These are phyloP conservation scores for Ascaphus truei DNA, from an alignment of 2,113 vertebrate species.

Conservation along the genomic window DNA sequence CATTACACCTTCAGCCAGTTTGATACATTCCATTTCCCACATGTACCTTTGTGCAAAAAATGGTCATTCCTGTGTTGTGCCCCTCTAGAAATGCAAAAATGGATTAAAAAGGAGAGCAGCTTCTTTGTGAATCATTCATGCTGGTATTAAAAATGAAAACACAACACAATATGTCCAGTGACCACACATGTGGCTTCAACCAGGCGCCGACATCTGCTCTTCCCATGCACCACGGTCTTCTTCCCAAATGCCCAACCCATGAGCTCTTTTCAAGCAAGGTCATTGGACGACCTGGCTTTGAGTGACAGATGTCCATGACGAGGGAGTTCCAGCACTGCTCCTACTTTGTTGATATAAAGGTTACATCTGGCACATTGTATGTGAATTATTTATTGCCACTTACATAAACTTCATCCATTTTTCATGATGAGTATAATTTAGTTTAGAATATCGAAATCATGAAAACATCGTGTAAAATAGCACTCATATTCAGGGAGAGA, in stretches of 20 bases:
- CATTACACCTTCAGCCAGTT: too few species aligned
- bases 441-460: constrained; percentile 31
- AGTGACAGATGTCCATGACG: neutral
- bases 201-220: constrained; percentile 21
- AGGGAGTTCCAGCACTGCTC: neutral
- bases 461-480: constrained; percentile 1
- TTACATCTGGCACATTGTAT: constrained; percentile 41
- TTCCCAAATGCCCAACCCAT: neutral
- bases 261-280: neutral
- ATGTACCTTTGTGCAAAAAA: too few species aligned
- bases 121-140: constrained; percentile 47
- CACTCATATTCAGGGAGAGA: constrained; percentile 1
- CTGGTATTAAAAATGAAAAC: constrained; percentile 44
- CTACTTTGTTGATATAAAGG: constrained; percentile 35
- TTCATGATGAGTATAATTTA: constrained; percentile 34
- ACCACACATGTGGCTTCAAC: neutral
- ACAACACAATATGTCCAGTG: constrained; percentile 9
- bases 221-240: neutral
- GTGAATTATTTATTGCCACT: constrained; percentile 49
- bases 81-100: too few species aligned
- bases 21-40: too few species aligned
- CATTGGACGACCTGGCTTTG: rapidly evolving
- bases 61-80: too few species aligned
- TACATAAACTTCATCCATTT: constrained; percentile 48
- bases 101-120: neutral